Evolutionary conservation across 2,888 invertebrate species (phyloP), one percentile per base, ranked within the genome.

Genomic region (Vandiemenella viatica): DNA sequence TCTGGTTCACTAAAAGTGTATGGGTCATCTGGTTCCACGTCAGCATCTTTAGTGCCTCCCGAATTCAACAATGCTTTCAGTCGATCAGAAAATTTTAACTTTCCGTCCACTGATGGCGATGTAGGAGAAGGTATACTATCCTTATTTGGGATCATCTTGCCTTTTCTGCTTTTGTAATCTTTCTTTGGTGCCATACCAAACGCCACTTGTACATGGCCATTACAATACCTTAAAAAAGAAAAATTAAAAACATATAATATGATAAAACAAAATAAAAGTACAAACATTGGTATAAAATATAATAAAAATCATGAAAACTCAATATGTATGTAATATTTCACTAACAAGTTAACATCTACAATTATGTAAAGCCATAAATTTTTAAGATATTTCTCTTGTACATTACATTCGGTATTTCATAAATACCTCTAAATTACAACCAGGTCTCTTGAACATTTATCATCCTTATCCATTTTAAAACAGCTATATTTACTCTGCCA

Each of bases 1-100:
- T 68, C 68, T 4, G 66, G 65, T 50, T 70, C 70, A 55, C 67
- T 66, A 58, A 71, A 71, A 49, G 69, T 63, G 53, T 71, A 70
- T 2, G 70, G 70, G 61, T 71, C 70, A 50, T 65, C 66, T 54
- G 64, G 63, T 47, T 54, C 54, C 37, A 51, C 55, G 42, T 56
- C 60, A 37, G 49, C 46, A 45, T 52, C 45, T 21, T 22, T 37
- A 10, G 45, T 20, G 13, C 43, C 38, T 21, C 61, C 63, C 23
- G 62, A 55, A 59, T 67, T 67, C 32, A 65, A 59, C 48, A 69
- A 59, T 49, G 67, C 66, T 57, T 68, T 68, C 48, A 67, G 59
- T 50, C 68, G 65, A 56, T 70, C 71, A 37, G 67, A 62, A 59
- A 69, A 69, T 55, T 67, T 67, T 51, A 69, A 59, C 59, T 67